A percentile compares a stretch with the other conserved stretches of the same genome.
phyloP scores from a whole-genome alignment of 2,888 invertebrate genomes.

The Agrochola lota region DNA sequence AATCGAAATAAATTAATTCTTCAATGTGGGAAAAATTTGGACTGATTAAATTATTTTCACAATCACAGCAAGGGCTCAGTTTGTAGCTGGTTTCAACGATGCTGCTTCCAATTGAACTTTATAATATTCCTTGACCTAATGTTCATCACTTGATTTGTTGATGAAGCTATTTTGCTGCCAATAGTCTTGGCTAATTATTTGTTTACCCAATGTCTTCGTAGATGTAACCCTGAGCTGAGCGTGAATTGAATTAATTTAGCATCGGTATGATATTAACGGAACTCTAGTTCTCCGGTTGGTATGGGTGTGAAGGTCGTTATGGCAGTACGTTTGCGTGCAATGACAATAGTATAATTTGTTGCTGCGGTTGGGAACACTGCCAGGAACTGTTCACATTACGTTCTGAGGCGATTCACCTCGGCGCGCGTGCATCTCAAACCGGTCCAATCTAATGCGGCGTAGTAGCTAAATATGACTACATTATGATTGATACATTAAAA shows the following conservation, averaged over 20 bases:
- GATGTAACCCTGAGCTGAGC: conserved; percentile 66
- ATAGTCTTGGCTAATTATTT: conserved; percentile 62
- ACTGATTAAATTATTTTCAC: conserved; percentile 8
- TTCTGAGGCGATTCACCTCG: conserved; percentile 74
- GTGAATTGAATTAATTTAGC: conserved; percentile 66
- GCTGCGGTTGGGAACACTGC: conserved; percentile 76
- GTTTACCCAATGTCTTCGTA: conserved; percentile 55
- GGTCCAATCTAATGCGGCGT: conserved; percentile 53
- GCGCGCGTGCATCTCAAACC: conserved; percentile 63
- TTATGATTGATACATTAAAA: conserved; percentile 55
- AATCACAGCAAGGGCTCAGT: conserved; percentile 11
- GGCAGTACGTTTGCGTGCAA: conserved; percentile 65
- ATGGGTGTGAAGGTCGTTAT: conserved; percentile 72
- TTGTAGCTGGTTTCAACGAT: conserved; percentile 8
- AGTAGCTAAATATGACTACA: conserved; percentile 48
- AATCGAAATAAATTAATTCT: conserved; percentile 6
- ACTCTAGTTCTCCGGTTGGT: conserved; percentile 66
- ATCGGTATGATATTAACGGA: conserved; percentile 66
- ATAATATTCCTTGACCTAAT: conserved; percentile 67
- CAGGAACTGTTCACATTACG: conserved; percentile 75
- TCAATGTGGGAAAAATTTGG: background rate
- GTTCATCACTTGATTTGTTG: conserved; percentile 65
- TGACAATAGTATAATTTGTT: conserved; percentile 75
- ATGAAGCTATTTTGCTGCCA: conserved; percentile 60
- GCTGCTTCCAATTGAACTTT: conserved; percentile 68